Evolutionary conservation across 2,113 vertebrate species (phyloP).

Genomic region (Phalacrocorax pelagicus): DNA sequence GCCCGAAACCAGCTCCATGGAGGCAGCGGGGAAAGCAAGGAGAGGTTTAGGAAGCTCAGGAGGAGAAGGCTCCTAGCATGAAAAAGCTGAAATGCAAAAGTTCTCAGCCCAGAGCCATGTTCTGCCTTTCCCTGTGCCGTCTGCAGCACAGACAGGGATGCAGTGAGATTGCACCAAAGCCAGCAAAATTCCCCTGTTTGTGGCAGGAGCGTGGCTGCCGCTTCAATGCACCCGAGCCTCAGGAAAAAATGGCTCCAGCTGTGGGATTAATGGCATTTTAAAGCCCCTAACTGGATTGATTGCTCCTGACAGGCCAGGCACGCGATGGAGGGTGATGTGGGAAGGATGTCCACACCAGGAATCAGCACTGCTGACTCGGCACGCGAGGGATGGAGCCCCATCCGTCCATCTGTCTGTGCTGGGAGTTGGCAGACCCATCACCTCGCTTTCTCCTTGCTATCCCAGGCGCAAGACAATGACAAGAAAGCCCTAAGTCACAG

Average conservation of each 20-base stretch:
- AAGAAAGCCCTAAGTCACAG: background rate
- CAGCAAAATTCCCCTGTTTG: background rate
- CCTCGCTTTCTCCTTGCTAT: background rate
- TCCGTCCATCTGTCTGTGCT: accelerated
- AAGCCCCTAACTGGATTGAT: background rate
- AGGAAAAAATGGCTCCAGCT: background rate
- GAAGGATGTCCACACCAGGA: accelerated
- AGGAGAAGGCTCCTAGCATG: background rate
- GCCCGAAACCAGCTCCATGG: background rate
- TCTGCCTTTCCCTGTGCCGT: accelerated
- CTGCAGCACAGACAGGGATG: background rate
- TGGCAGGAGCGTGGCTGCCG: background rate
- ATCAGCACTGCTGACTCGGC: background rate
- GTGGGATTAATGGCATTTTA: background rate
- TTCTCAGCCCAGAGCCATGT: background rate
- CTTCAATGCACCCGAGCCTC: accelerated
- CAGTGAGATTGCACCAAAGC: background rate
- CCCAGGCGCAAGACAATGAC: background rate
- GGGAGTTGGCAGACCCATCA: background rate
- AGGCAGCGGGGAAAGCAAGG: background rate
- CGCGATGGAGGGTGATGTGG: background rate
- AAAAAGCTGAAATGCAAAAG: background rate
- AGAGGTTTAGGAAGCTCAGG: background rate
- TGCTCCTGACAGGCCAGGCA: background rate
- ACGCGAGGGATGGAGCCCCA: accelerated